Percentiles rank a stretch among this genome's conserved stretches.
Conservation (phyloP, 2,888 invertebrate species). For the Epistrophe grossulariae region DNA sequence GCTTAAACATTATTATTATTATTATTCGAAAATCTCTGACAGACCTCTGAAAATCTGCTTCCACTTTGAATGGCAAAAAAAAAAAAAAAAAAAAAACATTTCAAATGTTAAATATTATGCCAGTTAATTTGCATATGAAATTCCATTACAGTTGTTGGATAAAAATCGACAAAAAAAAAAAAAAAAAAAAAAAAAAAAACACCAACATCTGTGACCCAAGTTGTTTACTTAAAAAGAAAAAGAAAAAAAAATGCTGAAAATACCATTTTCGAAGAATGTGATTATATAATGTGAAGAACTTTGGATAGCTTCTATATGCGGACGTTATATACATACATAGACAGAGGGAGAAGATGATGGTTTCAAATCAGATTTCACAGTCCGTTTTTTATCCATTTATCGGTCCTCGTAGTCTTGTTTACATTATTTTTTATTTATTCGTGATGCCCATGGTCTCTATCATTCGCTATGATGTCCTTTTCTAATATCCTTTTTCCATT, state of each 20-base stretch:
- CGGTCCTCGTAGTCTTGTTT: not conserved
- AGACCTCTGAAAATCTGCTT: not conserved
- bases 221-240: slow-evolving; percentile 7
- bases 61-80: slow-evolving; percentile 27
- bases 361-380: slow-evolving; percentile 66
- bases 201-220: slow-evolving; percentile 33
- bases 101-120: slow-evolving; percentile 37
- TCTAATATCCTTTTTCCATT: slow-evolving; percentile 72
- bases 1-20: slow-evolving; percentile 6
- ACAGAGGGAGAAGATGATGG: not conserved
- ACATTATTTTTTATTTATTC: slow-evolving; percentile 1
- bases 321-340: not conserved
- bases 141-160: slow-evolving; percentile 7
- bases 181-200: not conserved
- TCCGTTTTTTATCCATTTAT: slow-evolving; percentile 59
- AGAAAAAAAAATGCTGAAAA: slow-evolving; percentile 26
- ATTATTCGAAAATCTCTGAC: slow-evolving; percentile 5
- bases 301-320: not conserved
- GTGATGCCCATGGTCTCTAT: not conserved
- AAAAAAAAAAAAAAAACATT: slow-evolving; percentile 5
- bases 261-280: slow-evolving; percentile 38
- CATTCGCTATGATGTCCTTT: slow-evolving; percentile 20
- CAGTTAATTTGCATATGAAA: slow-evolving; percentile 49
- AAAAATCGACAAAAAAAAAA: not conserved
- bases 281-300: slow-evolving; percentile 36